phyloP scores from a whole-genome alignment of 2,113 vertebrate species.

The Mastomys coucha region DNA sequence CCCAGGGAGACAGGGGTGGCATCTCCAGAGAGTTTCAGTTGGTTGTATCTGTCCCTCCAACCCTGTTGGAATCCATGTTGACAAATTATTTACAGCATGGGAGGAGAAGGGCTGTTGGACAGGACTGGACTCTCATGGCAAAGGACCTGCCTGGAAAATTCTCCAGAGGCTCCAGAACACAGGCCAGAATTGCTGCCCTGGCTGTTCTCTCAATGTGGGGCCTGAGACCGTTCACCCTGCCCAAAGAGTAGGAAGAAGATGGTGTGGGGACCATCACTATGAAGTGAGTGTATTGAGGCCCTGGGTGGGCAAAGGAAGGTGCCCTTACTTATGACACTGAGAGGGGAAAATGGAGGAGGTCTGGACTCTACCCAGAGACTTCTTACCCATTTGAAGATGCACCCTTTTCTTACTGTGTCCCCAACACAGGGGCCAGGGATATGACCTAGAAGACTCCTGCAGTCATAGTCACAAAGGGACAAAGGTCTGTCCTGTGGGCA shows the following conservation, averaged over 20 bases:
- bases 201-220: neutral
- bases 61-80: constrained; percentile 90
- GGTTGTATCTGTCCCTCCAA: constrained; percentile 80
- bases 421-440: constrained; percentile 8
- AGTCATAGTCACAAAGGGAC: constrained; percentile 24
- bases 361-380: constrained; percentile 13
- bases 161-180: constrained; percentile 29
- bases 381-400: constrained; percentile 35
- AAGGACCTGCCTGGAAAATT: constrained; percentile 37
- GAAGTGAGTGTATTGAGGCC: neutral
- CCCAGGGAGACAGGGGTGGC: constrained; percentile 84
- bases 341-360: neutral
- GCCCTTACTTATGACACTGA: neutral
- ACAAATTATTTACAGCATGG: constrained; percentile 97
- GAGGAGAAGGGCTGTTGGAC: constrained; percentile 18
- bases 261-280: neutral
- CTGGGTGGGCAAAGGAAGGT: neutral
- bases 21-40: constrained; percentile 84
- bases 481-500: neutral
- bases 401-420: neutral
- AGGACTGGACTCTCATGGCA: constrained; percentile 21
- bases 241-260: constrained; percentile 16
- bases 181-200: constrained; percentile 7
- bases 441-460: constrained; percentile 8
- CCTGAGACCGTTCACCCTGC: constrained; percentile 18